These are phyloP conservation scores for Xanthorhoe designata DNA, from an alignment of 2,888 invertebrate species.

Conservation along the genomic window DNA sequence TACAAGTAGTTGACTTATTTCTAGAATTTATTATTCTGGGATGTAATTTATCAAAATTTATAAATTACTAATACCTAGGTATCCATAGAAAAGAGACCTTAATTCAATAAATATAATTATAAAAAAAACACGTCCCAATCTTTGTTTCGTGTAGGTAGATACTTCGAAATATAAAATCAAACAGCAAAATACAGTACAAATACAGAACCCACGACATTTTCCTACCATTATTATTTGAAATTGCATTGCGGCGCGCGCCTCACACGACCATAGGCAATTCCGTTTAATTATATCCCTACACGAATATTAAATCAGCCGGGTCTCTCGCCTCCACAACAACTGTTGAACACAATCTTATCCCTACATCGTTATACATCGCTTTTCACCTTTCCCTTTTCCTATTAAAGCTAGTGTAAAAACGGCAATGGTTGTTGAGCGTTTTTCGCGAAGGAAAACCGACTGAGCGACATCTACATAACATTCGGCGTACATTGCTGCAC, in stretches of 20 bases:
- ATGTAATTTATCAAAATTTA: no score
- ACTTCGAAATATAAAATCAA: not conserved
- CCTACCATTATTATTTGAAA: constrained; percentile 22
- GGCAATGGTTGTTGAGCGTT: constrained; percentile 14
- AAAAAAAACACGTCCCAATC: no score
- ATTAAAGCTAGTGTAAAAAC: constrained; percentile 7
- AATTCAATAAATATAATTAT: no score
- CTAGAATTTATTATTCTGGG: no score
- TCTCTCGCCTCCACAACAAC: constrained; percentile 24
- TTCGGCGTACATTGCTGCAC: constrained; percentile 23
- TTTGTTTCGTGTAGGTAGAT: not conserved
- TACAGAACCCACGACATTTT: constrained; percentile 10
- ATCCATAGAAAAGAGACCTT: no score
- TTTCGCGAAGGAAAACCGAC: no score
- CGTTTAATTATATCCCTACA: constrained; percentile 40
- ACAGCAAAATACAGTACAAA: not conserved
- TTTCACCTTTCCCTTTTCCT: constrained; percentile 5
- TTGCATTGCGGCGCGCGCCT: constrained; percentile 16
- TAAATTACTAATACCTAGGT: no score
- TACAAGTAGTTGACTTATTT: no score
- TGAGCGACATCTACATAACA: not conserved
- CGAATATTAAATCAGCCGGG: constrained; percentile 39
- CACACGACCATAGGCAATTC: constrained; percentile 31
- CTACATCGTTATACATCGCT: constrained; percentile 22
- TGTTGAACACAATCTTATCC: constrained; percentile 32